Percentiles rank a stretch among this genome's conserved stretches.
Conservation (phyloP, 2,888 invertebrate genomes). For the Leucophenga maculata region DNA sequence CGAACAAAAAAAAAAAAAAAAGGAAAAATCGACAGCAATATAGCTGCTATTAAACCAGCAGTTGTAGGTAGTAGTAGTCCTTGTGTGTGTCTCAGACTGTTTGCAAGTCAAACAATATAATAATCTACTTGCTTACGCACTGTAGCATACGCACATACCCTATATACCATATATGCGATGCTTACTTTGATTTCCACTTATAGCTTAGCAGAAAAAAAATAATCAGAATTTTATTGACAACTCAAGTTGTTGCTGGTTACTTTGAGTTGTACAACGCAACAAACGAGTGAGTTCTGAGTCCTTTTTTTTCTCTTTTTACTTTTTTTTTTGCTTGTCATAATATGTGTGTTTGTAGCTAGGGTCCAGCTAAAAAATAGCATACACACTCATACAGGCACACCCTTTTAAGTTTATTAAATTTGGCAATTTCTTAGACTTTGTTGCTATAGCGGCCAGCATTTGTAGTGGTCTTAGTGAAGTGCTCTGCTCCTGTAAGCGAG, state of each 20-base stretch:
- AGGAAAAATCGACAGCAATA: background rate
- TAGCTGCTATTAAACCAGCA: background rate
- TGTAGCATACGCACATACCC: background rate
- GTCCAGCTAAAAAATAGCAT: slow-evolving; percentile 9
- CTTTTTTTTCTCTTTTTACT: background rate
- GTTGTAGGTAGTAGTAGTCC: slow-evolving; percentile 31
- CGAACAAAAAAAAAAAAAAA: slow-evolving; percentile 38
- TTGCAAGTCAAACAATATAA: slow-evolving; percentile 40
- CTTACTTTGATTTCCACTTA: slow-evolving; percentile 12
- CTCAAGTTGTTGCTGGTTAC: slow-evolving; percentile 64
- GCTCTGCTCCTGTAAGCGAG: slow-evolving; percentile 42
- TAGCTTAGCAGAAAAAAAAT: slow-evolving; percentile 30
- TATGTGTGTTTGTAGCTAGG: background rate
- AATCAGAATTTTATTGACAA: slow-evolving; percentile 67
- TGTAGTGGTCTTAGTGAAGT: too few species aligned
- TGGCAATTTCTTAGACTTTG: slow-evolving; percentile 59
- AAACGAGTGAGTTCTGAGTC: slow-evolving; percentile 28
- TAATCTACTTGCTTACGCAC: slow-evolving; percentile 43
- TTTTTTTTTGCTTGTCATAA: background rate
- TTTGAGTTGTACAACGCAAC: slow-evolving; percentile 31
- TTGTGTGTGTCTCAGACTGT: background rate
- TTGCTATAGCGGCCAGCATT: slow-evolving; percentile 3
- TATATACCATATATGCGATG: background rate
- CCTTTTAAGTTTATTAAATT: slow-evolving; percentile 68
- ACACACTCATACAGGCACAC: slow-evolving; percentile 41